Conservation (phyloP, 2,888 invertebrate species). For the Drosophila acutilabella region DNA sequence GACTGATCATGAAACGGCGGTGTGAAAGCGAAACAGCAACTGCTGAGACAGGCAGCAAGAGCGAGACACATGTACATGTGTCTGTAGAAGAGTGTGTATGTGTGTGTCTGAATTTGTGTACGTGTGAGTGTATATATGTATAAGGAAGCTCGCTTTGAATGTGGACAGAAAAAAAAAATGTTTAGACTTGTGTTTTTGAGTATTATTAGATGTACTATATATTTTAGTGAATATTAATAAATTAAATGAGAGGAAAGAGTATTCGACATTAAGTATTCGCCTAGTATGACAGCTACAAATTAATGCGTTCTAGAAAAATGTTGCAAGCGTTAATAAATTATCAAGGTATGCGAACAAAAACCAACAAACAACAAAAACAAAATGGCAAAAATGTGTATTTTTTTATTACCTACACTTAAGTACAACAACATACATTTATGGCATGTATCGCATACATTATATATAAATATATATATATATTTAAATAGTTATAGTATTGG, state of each 20-base stretch:
- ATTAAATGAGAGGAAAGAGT: constrained; percentile 6
- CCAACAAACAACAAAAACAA: constrained; percentile 4
- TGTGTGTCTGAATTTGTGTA: background rate
- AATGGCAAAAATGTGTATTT: constrained; percentile 57
- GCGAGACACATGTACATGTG: constrained; percentile 26
- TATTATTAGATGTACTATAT: constrained; percentile 81
- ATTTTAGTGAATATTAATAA: constrained; percentile 62
- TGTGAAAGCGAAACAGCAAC: constrained; percentile 86
- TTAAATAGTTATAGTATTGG: constrained; percentile 8
- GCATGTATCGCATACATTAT: constrained; percentile 7
- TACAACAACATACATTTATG: constrained; percentile 13
- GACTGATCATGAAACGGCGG: constrained; percentile 92
- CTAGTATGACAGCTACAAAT: constrained; percentile 21
- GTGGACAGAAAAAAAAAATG: constrained; percentile 39
- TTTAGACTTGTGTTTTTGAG: constrained; percentile 82
- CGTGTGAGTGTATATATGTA: constrained; percentile 8
- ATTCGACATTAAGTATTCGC: constrained; percentile 26
- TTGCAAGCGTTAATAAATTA: constrained; percentile 47
- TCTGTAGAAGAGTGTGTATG: background rate
- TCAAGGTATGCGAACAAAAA: constrained; percentile 21
- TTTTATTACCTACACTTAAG: constrained; percentile 69
- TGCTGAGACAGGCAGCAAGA: constrained; percentile 1
- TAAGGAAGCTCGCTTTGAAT: constrained; percentile 15
- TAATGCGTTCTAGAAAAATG: constrained; percentile 41
- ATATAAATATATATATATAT: background rate